These are phyloP conservation scores for Drosophila pseudoananassae DNA, from an alignment of 1,140 invertebrate genomes.

Conservation along the genomic window DNA sequence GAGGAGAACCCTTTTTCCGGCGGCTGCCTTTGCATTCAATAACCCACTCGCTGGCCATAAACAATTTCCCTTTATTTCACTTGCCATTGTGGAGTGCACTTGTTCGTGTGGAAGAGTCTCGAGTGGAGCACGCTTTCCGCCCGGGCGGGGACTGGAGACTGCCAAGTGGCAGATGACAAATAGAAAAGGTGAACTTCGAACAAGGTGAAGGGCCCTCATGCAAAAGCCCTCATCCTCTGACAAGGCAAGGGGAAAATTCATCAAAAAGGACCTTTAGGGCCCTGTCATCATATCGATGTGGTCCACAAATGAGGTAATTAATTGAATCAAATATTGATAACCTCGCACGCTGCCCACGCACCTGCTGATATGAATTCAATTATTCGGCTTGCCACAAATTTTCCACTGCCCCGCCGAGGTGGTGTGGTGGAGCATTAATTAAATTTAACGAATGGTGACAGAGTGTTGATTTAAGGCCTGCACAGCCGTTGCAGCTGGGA, in stretches of 20 bases:
- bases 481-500: constrained; percentile 32
- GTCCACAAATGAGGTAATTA: not conserved
- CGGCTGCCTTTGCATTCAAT: constrained; percentile 43
- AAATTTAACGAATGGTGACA: constrained; percentile 78
- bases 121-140: constrained; percentile 46
- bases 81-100: constrained; percentile 31
- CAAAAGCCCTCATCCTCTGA: not conserved
- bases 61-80: constrained; percentile 8
- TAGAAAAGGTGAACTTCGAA: constrained; percentile 30
- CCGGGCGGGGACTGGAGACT: constrained; percentile 32
- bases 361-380: constrained; percentile 5
- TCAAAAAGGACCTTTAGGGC: too few species aligned
- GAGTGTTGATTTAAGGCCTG: constrained; percentile 67
- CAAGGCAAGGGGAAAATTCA: not conserved
- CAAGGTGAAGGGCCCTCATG: too few species aligned
- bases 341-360: not conserved
- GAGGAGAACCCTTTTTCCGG: constrained; percentile 20
- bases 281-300: too few species aligned
- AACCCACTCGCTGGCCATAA: constrained; percentile 19
- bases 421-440: constrained; percentile 54
- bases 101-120: constrained; percentile 40
- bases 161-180: constrained; percentile 42
- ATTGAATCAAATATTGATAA: not conserved
- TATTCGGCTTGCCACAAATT: not conserved
- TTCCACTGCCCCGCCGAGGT: not conserved